These are phyloP conservation scores for Lepidostoma basale DNA, from an alignment of 1,140 invertebrate genomes.

Conservation along the genomic window DNA sequence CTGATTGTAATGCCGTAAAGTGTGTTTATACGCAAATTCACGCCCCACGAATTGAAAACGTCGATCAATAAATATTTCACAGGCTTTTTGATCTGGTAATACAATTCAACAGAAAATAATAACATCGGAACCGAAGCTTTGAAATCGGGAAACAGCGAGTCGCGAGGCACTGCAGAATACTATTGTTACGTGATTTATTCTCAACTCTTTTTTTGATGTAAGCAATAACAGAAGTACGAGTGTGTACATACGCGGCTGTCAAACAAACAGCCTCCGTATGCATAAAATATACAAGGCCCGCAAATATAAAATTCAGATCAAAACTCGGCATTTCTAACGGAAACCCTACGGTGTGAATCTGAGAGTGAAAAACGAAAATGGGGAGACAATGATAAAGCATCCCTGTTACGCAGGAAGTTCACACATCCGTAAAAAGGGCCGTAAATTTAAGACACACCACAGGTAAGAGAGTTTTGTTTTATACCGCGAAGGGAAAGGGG, in stretches of 20 bases:
- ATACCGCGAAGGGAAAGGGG: neutral
- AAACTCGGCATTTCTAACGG: slow-evolving; percentile 36
- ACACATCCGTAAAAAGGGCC: slow-evolving; percentile 44
- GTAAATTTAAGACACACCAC: slow-evolving; percentile 43
- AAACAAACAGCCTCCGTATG: slow-evolving; percentile 40
- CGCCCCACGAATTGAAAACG: too few species aligned
- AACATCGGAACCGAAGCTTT: neutral
- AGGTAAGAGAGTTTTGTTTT: slow-evolving; percentile 38
- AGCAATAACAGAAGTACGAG: slow-evolving; percentile 44
- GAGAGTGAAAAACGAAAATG: slow-evolving; percentile 34
- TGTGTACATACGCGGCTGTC: slow-evolving; percentile 40
- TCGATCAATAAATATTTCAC: too few species aligned
- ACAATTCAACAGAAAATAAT: too few species aligned
- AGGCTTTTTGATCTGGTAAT: too few species aligned
- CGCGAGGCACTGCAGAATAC: slow-evolving; percentile 36
- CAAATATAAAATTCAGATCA: slow-evolving; percentile 46
- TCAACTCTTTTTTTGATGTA: slow-evolving; percentile 39
- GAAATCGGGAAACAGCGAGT: neutral
- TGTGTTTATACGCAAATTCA: too few species aligned
- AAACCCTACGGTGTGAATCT: slow-evolving; percentile 18
- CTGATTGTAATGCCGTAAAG: too few species aligned
- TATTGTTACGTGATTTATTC: slow-evolving; percentile 45
- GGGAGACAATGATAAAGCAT: slow-evolving; percentile 45
- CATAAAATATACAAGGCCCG: slow-evolving; percentile 43
- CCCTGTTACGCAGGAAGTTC: slow-evolving; percentile 44